Evolutionary conservation across 2,113 vertebrate species (phyloP).

Genomic region (Semnornis frantzii): DNA sequence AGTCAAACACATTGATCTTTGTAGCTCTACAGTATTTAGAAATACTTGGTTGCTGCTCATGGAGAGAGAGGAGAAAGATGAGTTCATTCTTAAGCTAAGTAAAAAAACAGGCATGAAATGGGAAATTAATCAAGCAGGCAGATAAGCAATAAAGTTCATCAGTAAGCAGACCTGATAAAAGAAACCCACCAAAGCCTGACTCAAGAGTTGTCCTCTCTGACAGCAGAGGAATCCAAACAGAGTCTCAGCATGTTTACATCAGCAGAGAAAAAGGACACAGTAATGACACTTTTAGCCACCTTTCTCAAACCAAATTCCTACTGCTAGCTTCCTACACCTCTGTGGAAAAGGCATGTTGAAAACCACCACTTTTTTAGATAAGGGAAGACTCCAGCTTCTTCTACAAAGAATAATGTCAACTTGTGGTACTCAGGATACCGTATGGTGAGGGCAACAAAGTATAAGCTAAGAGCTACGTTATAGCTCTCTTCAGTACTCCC

Average conservation of each 20-base stretch:
- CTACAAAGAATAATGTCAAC: neutral
- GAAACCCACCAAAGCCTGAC: neutral
- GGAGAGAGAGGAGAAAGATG: neutral
- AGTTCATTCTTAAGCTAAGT: neutral
- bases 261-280: neutral
- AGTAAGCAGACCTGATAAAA: neutral
- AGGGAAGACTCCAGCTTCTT: neutral
- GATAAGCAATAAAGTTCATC: neutral
- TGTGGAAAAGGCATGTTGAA: neutral
- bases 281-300: neutral
- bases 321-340: neutral
- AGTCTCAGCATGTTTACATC: neutral
- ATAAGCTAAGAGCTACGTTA: neutral
- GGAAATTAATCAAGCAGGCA: neutral
- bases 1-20: neutral
- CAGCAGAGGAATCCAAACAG: neutral
- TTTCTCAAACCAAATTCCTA: neutral
- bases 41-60: neutral
- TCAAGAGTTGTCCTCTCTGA: accelerated
- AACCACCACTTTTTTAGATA: neutral
- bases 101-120: neutral
- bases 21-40: neutral
- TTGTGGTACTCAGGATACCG: neutral
- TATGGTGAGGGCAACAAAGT: neutral
- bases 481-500: neutral